Conservation (phyloP, 2,797 vertebrate genomes). For the Pseudochirops cupreus region DNA sequence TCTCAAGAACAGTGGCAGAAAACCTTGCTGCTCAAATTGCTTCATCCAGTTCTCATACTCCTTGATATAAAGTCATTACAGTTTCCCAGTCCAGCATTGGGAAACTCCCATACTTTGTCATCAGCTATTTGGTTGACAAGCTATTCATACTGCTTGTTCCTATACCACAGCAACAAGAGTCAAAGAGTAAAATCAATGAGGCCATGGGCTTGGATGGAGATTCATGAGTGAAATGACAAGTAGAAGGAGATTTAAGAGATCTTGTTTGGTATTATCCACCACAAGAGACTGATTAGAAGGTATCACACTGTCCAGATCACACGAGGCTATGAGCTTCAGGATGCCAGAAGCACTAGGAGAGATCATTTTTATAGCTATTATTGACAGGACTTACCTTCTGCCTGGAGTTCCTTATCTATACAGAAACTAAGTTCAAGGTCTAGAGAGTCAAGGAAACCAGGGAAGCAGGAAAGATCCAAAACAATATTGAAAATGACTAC, state of each 20-base stretch:
- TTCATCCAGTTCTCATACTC: not conserved
- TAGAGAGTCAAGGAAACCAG: not conserved
- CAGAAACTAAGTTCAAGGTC: not conserved
- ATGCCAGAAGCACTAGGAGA: not conserved
- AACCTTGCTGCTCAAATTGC: not conserved
- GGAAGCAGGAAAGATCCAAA: not conserved
- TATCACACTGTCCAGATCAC: not conserved
- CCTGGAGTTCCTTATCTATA: not conserved
- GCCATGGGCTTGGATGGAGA: not conserved
- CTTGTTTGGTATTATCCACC: not conserved
- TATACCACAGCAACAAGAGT: not conserved
- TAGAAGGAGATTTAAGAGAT: not conserved
- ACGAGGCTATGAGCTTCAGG: not conserved
- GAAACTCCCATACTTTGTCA: not conserved
- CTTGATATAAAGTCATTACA: not conserved
- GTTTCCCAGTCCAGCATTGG: not conserved
- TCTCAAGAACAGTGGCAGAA: not conserved
- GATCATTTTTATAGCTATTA: not conserved
- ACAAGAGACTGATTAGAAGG: not conserved
- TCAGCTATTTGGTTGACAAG: not conserved
- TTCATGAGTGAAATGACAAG: not conserved
- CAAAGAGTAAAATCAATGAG: not conserved
- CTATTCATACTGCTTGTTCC: not conserved
- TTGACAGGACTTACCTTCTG: not conserved
- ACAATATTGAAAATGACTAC: not conserved